phyloP scores from a whole-genome alignment of 2,888 invertebrate genomes.

The Tinea trinotella region DNA sequence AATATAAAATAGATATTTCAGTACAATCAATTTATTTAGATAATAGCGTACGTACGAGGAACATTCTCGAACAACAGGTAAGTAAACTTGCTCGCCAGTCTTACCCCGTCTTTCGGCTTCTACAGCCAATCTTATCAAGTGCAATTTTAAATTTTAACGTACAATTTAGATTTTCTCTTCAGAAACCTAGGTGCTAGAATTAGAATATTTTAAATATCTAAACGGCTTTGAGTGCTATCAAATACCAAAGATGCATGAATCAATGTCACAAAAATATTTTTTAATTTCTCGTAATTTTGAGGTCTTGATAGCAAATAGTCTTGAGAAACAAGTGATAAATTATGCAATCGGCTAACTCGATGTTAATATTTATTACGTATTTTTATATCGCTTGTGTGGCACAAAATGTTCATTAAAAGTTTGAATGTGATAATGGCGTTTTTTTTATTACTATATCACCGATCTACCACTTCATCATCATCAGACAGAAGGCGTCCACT shows the following conservation, averaged over 20 bases:
- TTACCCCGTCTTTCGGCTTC: no score
- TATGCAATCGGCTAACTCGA: slow-evolving; percentile 64
- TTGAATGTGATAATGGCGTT: slow-evolving; percentile 38
- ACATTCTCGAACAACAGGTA: no score
- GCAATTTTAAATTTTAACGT: background rate
- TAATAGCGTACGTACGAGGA: no score
- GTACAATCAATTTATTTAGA: no score
- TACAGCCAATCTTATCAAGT: background rate
- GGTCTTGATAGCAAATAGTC: slow-evolving; percentile 28
- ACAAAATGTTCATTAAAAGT: slow-evolving; percentile 72
- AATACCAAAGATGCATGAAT: background rate
- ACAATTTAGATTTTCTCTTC: background rate
- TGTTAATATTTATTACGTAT: slow-evolving; percentile 71
- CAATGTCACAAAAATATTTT: background rate
- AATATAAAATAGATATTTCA: no score
- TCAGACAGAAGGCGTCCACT: no score
- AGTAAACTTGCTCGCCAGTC: no score
- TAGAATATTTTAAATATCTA: background rate
- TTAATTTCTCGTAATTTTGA: background rate
- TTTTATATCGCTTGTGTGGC: slow-evolving; percentile 72
- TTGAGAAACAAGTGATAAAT: slow-evolving; percentile 58
- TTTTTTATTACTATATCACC: slow-evolving; percentile 1
- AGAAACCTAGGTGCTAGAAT: background rate
- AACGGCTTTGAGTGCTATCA: slow-evolving; percentile 1
- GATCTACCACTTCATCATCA: no score